phyloP scores from a whole-genome alignment of 2,888 invertebrate species.

The Eurytoma adleriae region DNA sequence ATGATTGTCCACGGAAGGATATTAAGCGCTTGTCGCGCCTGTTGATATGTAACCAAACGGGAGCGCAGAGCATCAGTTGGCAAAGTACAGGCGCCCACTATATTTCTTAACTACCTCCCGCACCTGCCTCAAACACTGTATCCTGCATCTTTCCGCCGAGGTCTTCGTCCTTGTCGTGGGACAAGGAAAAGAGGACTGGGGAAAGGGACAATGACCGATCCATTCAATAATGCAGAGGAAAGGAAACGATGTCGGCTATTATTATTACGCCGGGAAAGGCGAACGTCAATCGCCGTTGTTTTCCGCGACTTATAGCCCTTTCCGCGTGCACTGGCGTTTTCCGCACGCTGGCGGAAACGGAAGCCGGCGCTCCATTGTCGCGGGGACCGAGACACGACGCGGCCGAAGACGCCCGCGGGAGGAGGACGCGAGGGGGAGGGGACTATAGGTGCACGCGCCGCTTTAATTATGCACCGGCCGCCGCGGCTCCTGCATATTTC shows the following conservation, averaged over 20 bases:
- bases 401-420: neutral
- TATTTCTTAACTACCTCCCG: too few relatives aligned
- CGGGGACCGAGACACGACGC: constrained; percentile 3
- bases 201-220: neutral
- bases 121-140: too few relatives aligned
- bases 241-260: neutral
- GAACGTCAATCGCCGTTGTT: neutral
- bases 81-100: too few relatives aligned
- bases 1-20: too few relatives aligned
- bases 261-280: constrained; percentile 6
- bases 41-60: too few relatives aligned
- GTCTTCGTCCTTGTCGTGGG: too few relatives aligned
- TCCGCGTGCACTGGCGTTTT: neutral
- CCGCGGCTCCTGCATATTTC: constrained; percentile 21
- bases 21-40: too few relatives aligned
- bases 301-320: constrained; percentile 16
- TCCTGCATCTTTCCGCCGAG: too few relatives aligned
- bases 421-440: neutral
- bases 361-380: constrained; percentile 3
- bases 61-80: too few relatives aligned
- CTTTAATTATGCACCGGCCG: constrained; percentile 6
- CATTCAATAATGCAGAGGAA: neutral
- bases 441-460: neutral
- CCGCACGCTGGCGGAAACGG: constrained; percentile 22
- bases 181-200: neutral